Percentiles rank a stretch among this genome's conserved stretches.
These are phyloP conservation scores for Myiozetetes cayanensis DNA, from an alignment of 2,113 vertebrate species.

Conservation along the genomic window DNA sequence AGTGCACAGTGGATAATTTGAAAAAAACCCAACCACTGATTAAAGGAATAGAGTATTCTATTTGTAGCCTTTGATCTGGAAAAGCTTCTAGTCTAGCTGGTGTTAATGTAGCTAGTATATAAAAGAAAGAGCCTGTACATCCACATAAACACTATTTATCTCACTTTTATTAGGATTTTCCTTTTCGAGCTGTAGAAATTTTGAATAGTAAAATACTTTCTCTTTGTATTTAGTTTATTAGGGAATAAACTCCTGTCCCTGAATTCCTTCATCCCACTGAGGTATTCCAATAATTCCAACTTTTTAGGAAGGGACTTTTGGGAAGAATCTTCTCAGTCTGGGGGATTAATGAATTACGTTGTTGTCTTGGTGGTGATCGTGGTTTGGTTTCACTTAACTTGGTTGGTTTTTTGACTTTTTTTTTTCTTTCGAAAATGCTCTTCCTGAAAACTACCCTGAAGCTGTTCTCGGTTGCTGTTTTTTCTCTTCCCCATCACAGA, in stretches of 20 bases:
- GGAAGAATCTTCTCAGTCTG: neutral
- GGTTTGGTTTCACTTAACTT: neutral
- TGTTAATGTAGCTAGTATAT: conserved; percentile 7
- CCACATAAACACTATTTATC: neutral
- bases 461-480: neutral
- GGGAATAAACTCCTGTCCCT: neutral
- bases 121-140: neutral
- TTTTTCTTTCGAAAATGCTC: neutral
- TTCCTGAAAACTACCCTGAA: conserved; percentile 21
- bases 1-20: conserved; percentile 25
- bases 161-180: conserved; percentile 31
- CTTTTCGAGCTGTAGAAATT: neutral
- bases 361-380: neutral
- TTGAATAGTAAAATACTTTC: neutral
- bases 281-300: neutral
- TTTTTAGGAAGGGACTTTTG: neutral
- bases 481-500: neutral
- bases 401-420: neutral
- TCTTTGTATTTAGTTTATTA: neutral
- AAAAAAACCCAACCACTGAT: neutral
- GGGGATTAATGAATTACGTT: neutral
- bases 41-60: conserved; percentile 33
- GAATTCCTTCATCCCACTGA: neutral
- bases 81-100: conserved; percentile 46
- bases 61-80: conserved; percentile 50